Percentiles rank a stretch among this genome's conserved stretches.
These are phyloP conservation scores for Magallana ariakensis DNA, from an alignment of 1,140 invertebrate species.

Conservation along the genomic window DNA sequence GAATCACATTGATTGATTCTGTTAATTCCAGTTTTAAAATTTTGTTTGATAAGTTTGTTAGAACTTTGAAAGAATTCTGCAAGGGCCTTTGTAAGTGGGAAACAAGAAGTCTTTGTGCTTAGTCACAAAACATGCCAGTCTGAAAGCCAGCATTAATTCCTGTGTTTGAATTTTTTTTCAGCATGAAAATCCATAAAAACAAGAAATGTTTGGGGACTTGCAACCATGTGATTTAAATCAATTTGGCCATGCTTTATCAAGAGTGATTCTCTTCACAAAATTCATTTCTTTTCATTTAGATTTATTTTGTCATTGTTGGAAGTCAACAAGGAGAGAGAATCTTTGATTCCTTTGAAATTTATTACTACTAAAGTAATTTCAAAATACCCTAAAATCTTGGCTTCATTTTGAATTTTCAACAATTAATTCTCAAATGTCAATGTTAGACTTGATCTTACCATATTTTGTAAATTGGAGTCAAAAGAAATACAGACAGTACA, in stretches of 20 bases:
- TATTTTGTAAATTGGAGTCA: too few relatives aligned
- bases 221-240: constrained; percentile 30
- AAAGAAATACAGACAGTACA: too few relatives aligned
- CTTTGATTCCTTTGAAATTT: too few relatives aligned
- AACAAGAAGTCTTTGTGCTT: constrained; percentile 26
- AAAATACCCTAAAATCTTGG: too few relatives aligned
- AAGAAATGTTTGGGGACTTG: constrained; percentile 34
- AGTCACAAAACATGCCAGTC: not conserved
- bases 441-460: too few relatives aligned
- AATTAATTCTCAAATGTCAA: too few relatives aligned
- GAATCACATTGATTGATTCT: not conserved
- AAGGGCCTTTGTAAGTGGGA: not conserved
- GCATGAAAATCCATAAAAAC: constrained; percentile 31
- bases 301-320: too few relatives aligned
- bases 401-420: too few relatives aligned
- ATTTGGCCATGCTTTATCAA: constrained; percentile 20
- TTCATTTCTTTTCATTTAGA: too few relatives aligned
- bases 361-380: too few relatives aligned
- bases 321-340: too few relatives aligned
- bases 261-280: not conserved
- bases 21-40: not conserved
- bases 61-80: constrained; percentile 24
- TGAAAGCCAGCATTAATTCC: constrained; percentile 31
- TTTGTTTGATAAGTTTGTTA: constrained; percentile 13
- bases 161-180: constrained; percentile 30